phyloP scores from a whole-genome alignment of 2,888 invertebrate species.

The Perizoma flavofasciatum region DNA sequence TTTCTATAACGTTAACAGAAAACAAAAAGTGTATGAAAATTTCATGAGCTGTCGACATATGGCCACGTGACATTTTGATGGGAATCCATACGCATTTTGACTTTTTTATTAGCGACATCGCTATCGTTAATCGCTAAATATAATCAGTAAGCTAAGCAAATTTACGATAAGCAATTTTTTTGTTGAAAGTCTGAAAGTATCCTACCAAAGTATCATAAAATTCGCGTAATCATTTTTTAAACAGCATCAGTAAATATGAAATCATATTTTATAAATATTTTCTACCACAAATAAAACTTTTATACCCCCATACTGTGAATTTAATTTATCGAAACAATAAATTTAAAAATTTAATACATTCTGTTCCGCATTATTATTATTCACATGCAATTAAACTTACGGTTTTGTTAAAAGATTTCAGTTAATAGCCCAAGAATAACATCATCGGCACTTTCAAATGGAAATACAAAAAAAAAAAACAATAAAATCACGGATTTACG shows the following conservation, averaged over 20 bases:
- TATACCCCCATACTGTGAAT: conserved; percentile 41
- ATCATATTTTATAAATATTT: conserved; percentile 36
- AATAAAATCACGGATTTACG: conserved; percentile 60
- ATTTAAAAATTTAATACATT: conserved; percentile 40
- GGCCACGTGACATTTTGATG: too few species aligned
- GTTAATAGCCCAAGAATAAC: conserved; percentile 43
- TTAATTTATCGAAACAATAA: conserved; percentile 45
- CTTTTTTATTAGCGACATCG: too few species aligned
- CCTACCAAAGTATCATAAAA: conserved; percentile 20
- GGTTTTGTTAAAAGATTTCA: conserved; percentile 28
- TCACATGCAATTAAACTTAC: conserved; percentile 38
- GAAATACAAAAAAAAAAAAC: conserved; percentile 41
- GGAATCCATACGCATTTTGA: too few species aligned
- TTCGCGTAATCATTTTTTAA: conserved; percentile 38
- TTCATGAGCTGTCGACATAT: too few species aligned
- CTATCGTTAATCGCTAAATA: too few species aligned
- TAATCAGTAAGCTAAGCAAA: too few species aligned
- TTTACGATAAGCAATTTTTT: background rate
- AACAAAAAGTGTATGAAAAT: too few species aligned
- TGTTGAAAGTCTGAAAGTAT: conserved; percentile 1
- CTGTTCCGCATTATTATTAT: conserved; percentile 38
- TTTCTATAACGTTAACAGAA: too few species aligned
- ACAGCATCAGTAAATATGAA: conserved; percentile 36
- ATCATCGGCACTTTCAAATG: conserved; percentile 47
- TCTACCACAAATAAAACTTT: conserved; percentile 43